These are phyloP conservation scores for Papilio polyxenes DNA, from an alignment of 1,140 invertebrate species.

Conservation along the genomic window DNA sequence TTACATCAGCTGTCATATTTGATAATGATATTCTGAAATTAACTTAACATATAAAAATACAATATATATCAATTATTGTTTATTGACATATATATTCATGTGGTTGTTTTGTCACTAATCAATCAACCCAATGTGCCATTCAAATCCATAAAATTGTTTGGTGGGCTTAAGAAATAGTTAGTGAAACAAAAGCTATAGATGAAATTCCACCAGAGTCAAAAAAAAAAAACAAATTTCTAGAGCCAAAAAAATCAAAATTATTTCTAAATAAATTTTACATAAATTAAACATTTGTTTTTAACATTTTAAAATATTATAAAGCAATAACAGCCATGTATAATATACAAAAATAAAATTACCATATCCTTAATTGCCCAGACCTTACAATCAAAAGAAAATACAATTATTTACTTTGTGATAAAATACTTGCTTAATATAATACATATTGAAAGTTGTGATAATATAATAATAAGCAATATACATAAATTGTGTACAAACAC, in stretches of 20 bases:
- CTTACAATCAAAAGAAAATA: conserved; percentile 40
- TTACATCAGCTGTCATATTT: conserved; percentile 74
- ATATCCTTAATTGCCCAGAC: conserved; percentile 47
- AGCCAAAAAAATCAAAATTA: too few relatives aligned
- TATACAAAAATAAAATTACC: conserved; percentile 32
- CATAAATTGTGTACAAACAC: too few relatives aligned
- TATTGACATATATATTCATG: too few relatives aligned
- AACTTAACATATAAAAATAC: neutral
- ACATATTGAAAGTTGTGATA: neutral
- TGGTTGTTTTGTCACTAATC: too few relatives aligned
- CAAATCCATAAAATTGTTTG: too few relatives aligned
- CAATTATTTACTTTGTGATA: neutral
- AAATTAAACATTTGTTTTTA: too few relatives aligned
- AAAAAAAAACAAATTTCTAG: too few relatives aligned
- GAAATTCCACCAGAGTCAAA: too few relatives aligned
- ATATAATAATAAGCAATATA: neutral
- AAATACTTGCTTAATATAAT: neutral
- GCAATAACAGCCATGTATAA: neutral
- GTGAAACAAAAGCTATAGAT: too few relatives aligned
- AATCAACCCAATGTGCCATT: too few relatives aligned
- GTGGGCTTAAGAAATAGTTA: too few relatives aligned
- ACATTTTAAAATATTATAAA: neutral
- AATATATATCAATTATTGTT: conserved; percentile 3
- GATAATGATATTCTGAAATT: conserved; percentile 70
- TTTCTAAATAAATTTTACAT: too few relatives aligned